Evolutionary conservation across 2,888 invertebrate species (phyloP).

Genomic region (Apamea monoglypha): DNA sequence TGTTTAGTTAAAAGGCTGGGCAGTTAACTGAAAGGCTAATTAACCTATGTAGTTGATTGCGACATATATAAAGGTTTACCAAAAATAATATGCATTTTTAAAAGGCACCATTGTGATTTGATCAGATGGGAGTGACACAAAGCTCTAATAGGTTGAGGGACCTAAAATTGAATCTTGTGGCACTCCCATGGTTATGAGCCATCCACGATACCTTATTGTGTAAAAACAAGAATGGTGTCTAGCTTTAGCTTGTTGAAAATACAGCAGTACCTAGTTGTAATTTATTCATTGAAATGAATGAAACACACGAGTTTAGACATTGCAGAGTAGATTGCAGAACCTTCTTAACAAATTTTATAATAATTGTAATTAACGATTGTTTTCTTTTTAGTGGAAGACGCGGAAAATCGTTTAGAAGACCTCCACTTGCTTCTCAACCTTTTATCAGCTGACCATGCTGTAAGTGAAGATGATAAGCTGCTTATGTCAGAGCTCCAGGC

Average conservation of each 20-base stretch:
- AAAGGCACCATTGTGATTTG: background rate
- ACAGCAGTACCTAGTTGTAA: background rate
- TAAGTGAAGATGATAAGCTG: slow-evolving; percentile 50
- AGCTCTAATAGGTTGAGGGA: too few relatives aligned
- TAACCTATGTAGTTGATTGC: too few relatives aligned
- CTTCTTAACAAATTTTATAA: background rate
- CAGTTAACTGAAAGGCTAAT: too few relatives aligned
- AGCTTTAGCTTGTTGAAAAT: background rate
- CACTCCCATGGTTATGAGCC: background rate
- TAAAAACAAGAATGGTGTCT: background rate
- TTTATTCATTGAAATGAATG: background rate
- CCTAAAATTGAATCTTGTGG: background rate
- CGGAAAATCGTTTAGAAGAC: slow-evolving; percentile 31
- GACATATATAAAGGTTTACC: background rate
- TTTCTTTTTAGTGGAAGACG: slow-evolving; percentile 24
- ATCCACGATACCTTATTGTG: background rate
- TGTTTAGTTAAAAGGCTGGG: too few relatives aligned
- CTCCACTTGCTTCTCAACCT: slow-evolving; percentile 56
- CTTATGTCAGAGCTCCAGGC: slow-evolving; percentile 45
- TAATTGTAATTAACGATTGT: background rate
- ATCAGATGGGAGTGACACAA: background rate
- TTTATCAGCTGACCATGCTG: slow-evolving; percentile 29
- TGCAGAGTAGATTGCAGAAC: background rate
- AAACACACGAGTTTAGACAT: background rate
- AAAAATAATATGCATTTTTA: background rate